These are phyloP conservation scores for Epinephelus moara DNA, from an alignment of 2,113 vertebrate species.

Conservation along the genomic window DNA sequence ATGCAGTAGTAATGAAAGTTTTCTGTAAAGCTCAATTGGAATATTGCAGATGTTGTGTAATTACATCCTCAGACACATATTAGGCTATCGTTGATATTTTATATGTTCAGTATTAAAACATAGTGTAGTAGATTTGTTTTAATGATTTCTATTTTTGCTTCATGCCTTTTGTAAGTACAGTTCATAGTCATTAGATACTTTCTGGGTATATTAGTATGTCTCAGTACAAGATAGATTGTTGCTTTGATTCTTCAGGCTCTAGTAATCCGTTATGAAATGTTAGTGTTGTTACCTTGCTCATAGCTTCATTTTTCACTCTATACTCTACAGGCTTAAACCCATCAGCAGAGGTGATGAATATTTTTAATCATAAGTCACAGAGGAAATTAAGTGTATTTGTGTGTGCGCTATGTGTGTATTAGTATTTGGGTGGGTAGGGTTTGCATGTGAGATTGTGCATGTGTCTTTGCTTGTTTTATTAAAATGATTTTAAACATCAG, in stretches of 20 bases:
- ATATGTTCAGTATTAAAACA: neutral
- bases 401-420: conserved; percentile 21
- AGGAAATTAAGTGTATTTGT: conserved; percentile 42
- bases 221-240: conserved; percentile 19
- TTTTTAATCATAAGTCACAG: conserved; percentile 51
- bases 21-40: conserved; percentile 26
- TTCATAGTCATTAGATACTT: neutral
- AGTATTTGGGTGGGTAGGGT: neutral
- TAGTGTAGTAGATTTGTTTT: neutral
- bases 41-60: conserved; percentile 18
- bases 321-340: conserved; percentile 31
- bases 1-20: conserved; percentile 60
- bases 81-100: neutral
- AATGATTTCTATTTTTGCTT: neutral
- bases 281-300: neutral
- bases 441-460: neutral
- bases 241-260: neutral
- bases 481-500: conserved; percentile 12
- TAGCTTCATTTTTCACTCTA: conserved; percentile 28
- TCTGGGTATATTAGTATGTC: neutral
- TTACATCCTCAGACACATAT: conserved; percentile 16
- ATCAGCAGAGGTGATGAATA: conserved; percentile 40
- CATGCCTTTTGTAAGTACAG: neutral
- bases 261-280: conserved; percentile 24
- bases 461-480: conserved; percentile 36